Evolutionary conservation across 2,888 invertebrate genomes (phyloP).

Genomic region (Linyphia triangularis): DNA sequence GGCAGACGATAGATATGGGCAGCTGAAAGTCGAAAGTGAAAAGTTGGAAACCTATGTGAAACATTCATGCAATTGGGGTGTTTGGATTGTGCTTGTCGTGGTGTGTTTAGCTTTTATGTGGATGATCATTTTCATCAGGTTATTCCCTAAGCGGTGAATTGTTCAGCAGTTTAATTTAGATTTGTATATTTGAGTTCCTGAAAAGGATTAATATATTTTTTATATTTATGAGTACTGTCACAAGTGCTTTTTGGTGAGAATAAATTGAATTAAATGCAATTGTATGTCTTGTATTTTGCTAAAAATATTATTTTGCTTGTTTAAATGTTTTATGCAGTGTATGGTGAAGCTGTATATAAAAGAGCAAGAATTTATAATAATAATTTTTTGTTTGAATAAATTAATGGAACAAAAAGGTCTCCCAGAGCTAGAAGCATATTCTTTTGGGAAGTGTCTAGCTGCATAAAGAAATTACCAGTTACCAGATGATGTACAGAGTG

Average conservation of each 20-base stretch:
- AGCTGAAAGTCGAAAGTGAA: slow-evolving; percentile 89
- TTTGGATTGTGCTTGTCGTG: slow-evolving; percentile 92
- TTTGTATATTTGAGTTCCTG: background rate
- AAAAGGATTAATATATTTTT: slow-evolving; percentile 19
- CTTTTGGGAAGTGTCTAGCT: too few relatives aligned
- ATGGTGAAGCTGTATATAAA: too few relatives aligned
- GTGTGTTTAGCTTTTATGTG: slow-evolving; percentile 93
- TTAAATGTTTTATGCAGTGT: too few relatives aligned
- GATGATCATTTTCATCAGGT: slow-evolving; percentile 81
- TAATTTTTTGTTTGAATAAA: too few relatives aligned
- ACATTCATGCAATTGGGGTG: slow-evolving; percentile 95
- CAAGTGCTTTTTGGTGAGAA: background rate
- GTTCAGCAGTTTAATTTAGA: background rate
- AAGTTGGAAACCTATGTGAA: slow-evolving; percentile 91
- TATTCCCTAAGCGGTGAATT: slow-evolving; percentile 65
- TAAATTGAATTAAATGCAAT: too few relatives aligned
- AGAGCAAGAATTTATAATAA: too few relatives aligned
- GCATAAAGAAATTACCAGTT: too few relatives aligned
- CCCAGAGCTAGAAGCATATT: too few relatives aligned
- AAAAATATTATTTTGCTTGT: too few relatives aligned
- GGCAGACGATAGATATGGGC: slow-evolving; percentile 88
- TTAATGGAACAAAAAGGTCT: too few relatives aligned
- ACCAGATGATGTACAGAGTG: too few relatives aligned
- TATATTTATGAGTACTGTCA: background rate
- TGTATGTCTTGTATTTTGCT: too few relatives aligned